Percentiles rank a stretch among this genome's conserved stretches.
Evolutionary conservation across 2,797 vertebrate species (phyloP).

Genomic region (Hydrophis major): DNA sequence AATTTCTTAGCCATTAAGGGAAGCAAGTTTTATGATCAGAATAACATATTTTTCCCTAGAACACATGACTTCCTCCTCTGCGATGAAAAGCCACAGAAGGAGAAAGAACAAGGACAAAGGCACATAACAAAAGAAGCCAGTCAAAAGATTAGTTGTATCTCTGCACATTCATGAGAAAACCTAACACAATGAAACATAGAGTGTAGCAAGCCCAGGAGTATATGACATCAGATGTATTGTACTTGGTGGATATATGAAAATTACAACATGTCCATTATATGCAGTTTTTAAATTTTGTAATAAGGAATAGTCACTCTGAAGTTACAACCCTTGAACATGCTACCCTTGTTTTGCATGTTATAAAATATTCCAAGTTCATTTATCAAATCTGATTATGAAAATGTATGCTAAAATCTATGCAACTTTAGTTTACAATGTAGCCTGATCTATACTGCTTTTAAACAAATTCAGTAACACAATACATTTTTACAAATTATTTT

Average conservation of each 20-base stretch:
- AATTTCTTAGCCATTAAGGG: not conserved
- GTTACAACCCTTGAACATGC: not conserved
- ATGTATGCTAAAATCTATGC: not conserved
- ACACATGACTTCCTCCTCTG: not conserved
- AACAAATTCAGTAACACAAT: not conserved
- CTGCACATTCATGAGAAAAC: not conserved
- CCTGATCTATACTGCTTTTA: not conserved
- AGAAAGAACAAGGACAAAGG: not conserved
- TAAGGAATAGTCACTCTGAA: not conserved
- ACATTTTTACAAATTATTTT: not conserved
- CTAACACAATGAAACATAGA: not conserved
- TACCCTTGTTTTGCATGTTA: not conserved
- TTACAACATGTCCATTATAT: not conserved
- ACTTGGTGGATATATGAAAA: not conserved
- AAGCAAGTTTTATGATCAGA: not conserved
- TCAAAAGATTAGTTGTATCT: not conserved
- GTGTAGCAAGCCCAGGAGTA: not conserved
- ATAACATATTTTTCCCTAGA: not conserved
- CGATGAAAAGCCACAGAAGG: not conserved
- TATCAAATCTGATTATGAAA: not conserved
- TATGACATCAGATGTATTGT: not conserved
- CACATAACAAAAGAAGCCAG: not conserved
- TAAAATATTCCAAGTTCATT: not conserved
- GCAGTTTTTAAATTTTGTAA: not conserved
- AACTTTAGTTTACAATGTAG: not conserved